phyloP scores from a whole-genome alignment of 92 coral and sea anemone genomes.

The Zoanthus gigantus region DNA sequence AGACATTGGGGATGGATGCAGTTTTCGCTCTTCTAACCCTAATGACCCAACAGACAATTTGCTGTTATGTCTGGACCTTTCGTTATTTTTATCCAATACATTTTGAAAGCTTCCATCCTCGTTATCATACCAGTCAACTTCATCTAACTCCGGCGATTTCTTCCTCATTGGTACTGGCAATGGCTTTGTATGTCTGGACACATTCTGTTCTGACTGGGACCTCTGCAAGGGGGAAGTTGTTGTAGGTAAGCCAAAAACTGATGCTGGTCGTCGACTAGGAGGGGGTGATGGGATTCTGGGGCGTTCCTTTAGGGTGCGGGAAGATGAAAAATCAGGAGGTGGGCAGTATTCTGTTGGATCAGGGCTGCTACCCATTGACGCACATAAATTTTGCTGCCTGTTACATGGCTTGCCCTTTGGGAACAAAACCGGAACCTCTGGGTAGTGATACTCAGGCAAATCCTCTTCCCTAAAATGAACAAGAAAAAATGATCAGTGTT shows the following conservation, averaged over 20 bases:
- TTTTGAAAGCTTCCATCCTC: not conserved
- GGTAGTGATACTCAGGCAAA: constrained; percentile 34
- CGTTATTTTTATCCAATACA: not conserved
- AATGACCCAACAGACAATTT: constrained; percentile 35
- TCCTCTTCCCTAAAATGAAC: constrained; percentile 37
- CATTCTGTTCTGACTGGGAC: constrained; percentile 13
- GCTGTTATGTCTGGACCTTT: not conserved
- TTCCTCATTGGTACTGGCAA: not conserved
- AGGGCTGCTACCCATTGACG: not conserved
- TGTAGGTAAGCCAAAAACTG: not conserved
- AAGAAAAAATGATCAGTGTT: not conserved
- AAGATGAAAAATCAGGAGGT: not conserved
- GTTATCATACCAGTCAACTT: constrained; percentile 32
- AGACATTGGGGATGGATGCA: constrained; percentile 1
- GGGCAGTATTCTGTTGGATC: constrained; percentile 20
- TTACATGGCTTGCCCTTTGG: not conserved
- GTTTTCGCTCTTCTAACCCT: constrained; percentile 15
- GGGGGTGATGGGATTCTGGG: constrained; percentile 30
- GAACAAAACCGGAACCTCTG: constrained; percentile 16
- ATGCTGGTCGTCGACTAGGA: constrained; percentile 1
- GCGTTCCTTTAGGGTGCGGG: not conserved
- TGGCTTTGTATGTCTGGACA: not conserved
- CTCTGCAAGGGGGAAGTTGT: not conserved
- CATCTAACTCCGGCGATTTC: not conserved
- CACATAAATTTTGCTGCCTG: not conserved